Conservation (phyloP, 2,888 invertebrate genomes). For the Hymenopus coronatus region DNA sequence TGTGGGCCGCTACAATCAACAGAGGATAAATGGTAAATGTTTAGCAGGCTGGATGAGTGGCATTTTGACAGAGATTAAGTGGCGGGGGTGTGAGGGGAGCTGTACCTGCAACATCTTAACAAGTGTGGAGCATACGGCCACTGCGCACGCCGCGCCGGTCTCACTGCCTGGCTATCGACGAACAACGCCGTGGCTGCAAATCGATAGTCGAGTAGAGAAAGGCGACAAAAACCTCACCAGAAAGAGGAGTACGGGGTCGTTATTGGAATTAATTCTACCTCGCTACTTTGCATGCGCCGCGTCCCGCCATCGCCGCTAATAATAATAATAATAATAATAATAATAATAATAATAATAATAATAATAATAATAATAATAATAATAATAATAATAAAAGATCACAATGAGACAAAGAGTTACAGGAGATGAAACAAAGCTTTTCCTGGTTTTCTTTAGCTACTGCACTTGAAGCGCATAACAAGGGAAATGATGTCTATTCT, state of each 20-base stretch:
- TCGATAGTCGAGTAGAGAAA: constrained; percentile 15
- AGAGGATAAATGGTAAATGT: background rate
- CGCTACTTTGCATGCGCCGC: background rate
- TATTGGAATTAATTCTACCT: background rate
- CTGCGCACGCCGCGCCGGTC: constrained; percentile 25
- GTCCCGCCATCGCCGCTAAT: background rate
- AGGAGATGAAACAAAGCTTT: no score
- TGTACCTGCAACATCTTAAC: background rate
- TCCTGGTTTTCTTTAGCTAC: no score
- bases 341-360: background rate
- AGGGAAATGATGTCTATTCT: no score
- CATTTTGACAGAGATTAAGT: background rate
- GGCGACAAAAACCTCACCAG: constrained; percentile 17
- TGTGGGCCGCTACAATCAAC: no score
- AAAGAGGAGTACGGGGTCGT: background rate
- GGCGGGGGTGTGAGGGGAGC: no score
- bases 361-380: background rate
- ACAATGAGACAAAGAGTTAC: no score
- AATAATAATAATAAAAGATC: background rate
- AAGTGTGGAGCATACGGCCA: constrained; percentile 21
- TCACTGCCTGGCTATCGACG: constrained; percentile 20
- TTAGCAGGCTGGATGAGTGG: background rate
- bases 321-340: background rate
- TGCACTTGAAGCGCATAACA: no score
- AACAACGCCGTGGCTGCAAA: constrained; percentile 13